Conservation (phyloP, 2,113 vertebrate genomes). For the Brienomyrus longianalis region DNA sequence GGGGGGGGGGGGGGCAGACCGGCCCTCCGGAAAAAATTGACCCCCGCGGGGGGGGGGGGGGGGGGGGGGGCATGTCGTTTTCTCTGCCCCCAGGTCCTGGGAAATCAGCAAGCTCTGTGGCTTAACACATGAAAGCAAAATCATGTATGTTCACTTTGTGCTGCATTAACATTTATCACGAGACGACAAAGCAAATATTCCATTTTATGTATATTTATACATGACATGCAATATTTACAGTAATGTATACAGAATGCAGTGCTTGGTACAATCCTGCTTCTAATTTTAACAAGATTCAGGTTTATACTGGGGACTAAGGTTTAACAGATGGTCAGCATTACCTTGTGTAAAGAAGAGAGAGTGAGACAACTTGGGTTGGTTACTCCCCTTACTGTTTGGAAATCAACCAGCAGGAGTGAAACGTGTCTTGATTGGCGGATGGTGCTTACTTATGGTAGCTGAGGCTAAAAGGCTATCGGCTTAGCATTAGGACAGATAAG, state of each 20-base stretch:
- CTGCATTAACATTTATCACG: not conserved
- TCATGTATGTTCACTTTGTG: not conserved
- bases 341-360: not conserved
- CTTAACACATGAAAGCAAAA: not conserved
- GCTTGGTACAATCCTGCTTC: not conserved
- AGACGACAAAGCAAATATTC: not conserved
- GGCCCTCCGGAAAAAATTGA: too few species aligned
- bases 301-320: not conserved
- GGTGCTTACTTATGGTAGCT: not conserved
- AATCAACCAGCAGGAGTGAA: not conserved
- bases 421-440: not conserved
- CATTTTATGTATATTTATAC: not conserved
- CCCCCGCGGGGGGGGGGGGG: not conserved
- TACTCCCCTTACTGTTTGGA: not conserved
- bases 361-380: not conserved
- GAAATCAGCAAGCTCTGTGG: not conserved
- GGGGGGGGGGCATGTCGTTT: not conserved
- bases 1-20: too few species aligned
- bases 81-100: not conserved
- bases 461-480: not conserved
- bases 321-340: not conserved
- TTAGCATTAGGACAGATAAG: conserved; percentile 22
- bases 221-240: conserved; percentile 28
- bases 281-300: not conserved
- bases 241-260: conserved; percentile 28